Percentiles rank a stretch among this genome's conserved stretches.
These are phyloP conservation scores for Eospalax fontanierii DNA, from an alignment of 2,797 vertebrate genomes.

Conservation along the genomic window DNA sequence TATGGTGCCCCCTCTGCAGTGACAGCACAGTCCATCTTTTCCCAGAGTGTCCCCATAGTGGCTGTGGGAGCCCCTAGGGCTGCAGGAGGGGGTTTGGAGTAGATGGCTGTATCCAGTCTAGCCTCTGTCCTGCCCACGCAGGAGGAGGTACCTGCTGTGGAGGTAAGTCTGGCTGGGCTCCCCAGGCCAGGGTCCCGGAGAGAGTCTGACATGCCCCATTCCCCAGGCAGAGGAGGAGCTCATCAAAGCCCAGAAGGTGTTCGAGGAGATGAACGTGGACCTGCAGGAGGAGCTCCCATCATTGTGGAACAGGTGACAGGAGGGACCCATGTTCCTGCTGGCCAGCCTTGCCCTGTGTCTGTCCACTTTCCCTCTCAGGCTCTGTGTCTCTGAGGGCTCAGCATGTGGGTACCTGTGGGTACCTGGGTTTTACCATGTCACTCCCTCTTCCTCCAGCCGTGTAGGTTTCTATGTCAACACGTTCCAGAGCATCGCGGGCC, in stretches of 20 bases:
- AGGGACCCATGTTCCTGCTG: no score
- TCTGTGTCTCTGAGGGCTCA: not conserved
- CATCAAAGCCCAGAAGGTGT: constrained; percentile 98
- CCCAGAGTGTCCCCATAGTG: accelerated
- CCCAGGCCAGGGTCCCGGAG: not conserved
- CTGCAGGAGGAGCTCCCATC: constrained; percentile 99
- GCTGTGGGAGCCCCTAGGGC: not conserved
- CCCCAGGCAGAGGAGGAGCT: constrained; percentile 98
- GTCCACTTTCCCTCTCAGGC: accelerated
- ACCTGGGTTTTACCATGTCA: not conserved
- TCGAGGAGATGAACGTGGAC: constrained; percentile 98
- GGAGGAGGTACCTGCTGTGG: not conserved
- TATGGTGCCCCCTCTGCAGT: no score
- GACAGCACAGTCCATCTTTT: not conserved
- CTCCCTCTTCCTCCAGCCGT: constrained; percentile 90
- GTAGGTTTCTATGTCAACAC: constrained; percentile 99
- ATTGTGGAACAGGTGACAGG: constrained; percentile 96
- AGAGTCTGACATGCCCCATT: constrained; percentile 71
- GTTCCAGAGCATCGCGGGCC: constrained; percentile 98
- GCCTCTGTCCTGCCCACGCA: not conserved
- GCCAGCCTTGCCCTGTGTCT: not conserved
- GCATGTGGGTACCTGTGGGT: accelerated
- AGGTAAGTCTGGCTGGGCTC: not conserved
- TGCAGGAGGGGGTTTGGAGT: no score
- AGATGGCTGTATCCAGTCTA: not conserved